Base-by-base conservation (phyloP, 1,140 invertebrate genomes). In the Asobara japonica region DNA sequence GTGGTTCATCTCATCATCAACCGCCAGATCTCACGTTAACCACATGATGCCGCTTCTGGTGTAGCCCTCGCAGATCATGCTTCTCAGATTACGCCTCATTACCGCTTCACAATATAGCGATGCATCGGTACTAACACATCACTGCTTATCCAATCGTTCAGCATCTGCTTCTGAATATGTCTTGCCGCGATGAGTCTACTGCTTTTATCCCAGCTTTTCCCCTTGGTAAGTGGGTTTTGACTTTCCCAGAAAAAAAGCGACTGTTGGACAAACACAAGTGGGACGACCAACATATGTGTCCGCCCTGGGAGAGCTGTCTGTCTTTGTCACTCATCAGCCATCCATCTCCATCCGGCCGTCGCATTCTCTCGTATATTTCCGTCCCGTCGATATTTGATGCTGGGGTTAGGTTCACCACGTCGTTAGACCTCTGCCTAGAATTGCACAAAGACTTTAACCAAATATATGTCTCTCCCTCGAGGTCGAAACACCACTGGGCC, bases 311-410 rank as follows among this genome's bases (percentile, higher is more conserved):
- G 22, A 56, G 22, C 22, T 10, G 25, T 1, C 20, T 22, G 3
- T 56, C 51, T 56, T 18, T 25, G 18, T 56, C 51, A 56, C 8
- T 8, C 51, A 22, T 56, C 51, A 56, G 51, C 51, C 51, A 56
- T 56, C 22, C 22, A 27, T 56, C 51, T 56, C 20, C 10, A 31
- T 33, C 10, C 29, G n/a, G 5, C 16, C 4, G 7, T 11, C 5
- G n/a, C 60, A 30, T 31, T 31, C 7, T 13, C 60, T 62, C 60
- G 60, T 62, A 30, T 67, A 72, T 69, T 68, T 73, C 33, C n/a
- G 72, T 73, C 65, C 25, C 72, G 29, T 73, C 66, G 45, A 73
- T 73, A 73, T 73, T 73, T 73, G 72, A 73, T 33, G 36, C 65
- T 36, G 51, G 60, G 6, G n/a, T 56, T 56, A 18, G 20, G 51